These are phyloP conservation scores for Erebia palarica DNA, from an alignment of 2,888 invertebrate species.

Conservation along the genomic window DNA sequence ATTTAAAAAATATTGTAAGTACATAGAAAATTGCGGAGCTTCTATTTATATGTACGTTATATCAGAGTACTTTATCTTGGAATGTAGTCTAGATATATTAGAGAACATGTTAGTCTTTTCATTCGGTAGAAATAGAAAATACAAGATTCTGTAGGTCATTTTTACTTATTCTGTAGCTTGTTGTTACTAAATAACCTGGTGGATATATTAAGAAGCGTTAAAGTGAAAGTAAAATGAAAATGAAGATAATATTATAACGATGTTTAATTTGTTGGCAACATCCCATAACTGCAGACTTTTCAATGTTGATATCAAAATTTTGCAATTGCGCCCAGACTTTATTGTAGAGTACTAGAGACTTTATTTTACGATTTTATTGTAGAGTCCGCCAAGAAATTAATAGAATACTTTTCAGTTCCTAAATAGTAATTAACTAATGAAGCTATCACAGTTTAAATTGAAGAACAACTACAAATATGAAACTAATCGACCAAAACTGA, in stretches of 20 bases:
- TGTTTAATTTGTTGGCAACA: slow-evolving; percentile 12
- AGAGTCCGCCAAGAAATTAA: neutral
- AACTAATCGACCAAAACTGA: neutral
- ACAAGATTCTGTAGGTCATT: neutral
- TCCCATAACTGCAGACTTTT: neutral
- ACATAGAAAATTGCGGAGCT: no score
- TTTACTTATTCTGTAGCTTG: neutral
- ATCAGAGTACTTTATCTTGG: no score
- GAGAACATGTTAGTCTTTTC: no score
- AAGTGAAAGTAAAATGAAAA: slow-evolving; percentile 8
- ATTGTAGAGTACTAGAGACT: neutral
- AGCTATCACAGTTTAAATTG: neutral
- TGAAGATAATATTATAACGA: neutral
- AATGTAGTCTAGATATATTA: no score
- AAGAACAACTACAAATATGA: neutral
- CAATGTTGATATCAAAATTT: slow-evolving; percentile 2
- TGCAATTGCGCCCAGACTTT: neutral
- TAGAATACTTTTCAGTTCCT: neutral
- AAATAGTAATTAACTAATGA: neutral
- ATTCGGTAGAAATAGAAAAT: no score
- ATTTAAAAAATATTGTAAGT: no score
- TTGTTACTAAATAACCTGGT: neutral
- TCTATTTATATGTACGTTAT: no score
- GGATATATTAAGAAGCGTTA: neutral
- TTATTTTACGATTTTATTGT: neutral